Conservation (phyloP, 2,888 invertebrate species). For the Ecliptopera silaceata region DNA sequence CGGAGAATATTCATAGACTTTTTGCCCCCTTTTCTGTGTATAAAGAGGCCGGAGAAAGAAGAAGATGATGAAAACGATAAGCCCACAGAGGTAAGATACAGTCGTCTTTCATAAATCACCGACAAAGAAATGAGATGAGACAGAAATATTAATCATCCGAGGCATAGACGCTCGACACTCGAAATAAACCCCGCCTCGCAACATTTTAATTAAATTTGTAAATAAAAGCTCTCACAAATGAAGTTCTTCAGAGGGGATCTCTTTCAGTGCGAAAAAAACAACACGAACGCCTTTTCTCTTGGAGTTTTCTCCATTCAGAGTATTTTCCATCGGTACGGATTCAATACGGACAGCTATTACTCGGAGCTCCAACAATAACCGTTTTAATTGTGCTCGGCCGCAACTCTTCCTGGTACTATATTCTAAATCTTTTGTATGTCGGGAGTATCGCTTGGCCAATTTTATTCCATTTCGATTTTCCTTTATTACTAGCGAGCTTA, state of each 20-base stretch:
- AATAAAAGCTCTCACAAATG: slow-evolving; percentile 64
- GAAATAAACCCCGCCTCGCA: slow-evolving; percentile 47
- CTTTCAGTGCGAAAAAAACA: slow-evolving; percentile 63
- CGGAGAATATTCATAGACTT: slow-evolving; percentile 92
- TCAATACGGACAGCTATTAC: slow-evolving; percentile 71
- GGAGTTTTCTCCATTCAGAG: slow-evolving; percentile 66
- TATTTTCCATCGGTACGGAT: slow-evolving; percentile 65
- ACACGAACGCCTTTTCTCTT: slow-evolving; percentile 59
- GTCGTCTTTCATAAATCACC: slow-evolving; percentile 42
- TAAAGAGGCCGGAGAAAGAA: slow-evolving; percentile 92
- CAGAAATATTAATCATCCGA: slow-evolving; percentile 52
- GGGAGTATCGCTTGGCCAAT: slow-evolving; percentile 80
- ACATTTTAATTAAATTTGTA: slow-evolving; percentile 70
- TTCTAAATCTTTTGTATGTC: slow-evolving; percentile 78
- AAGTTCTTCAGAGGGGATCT: slow-evolving; percentile 59
- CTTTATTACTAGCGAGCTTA: slow-evolving; percentile 82
- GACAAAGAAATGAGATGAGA: slow-evolving; percentile 40
- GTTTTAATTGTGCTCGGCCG: slow-evolving; percentile 75
- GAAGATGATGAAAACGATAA: slow-evolving; percentile 81
- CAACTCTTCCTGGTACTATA: slow-evolving; percentile 60
- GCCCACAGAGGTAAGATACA: slow-evolving; percentile 74
- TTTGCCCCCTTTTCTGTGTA: slow-evolving; percentile 93
- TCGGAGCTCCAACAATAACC: slow-evolving; percentile 67
- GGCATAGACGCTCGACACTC: slow-evolving; percentile 44
- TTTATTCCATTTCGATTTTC: slow-evolving; percentile 83